A percentile compares a stretch with the other conserved stretches of the same genome.
Evolutionary conservation across 1,140 invertebrate genomes (phyloP).

Genomic region (Saccostrea cuccullata): DNA sequence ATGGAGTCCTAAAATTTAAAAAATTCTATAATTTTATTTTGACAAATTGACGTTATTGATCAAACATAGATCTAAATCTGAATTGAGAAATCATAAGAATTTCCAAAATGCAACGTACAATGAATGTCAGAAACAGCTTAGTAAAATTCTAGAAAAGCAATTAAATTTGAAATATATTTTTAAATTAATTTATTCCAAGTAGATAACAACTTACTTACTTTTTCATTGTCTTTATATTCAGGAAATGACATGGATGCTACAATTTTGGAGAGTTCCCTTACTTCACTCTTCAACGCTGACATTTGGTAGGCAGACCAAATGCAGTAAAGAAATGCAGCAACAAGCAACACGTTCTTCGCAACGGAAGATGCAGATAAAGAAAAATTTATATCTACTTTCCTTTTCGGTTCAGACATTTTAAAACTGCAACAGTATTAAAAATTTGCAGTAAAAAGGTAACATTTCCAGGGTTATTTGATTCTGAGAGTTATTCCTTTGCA

Average conservation of each 20-base stretch:
- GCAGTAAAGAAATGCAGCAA: constrained; percentile 6
- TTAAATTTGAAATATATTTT: too few species aligned
- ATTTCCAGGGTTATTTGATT: background rate
- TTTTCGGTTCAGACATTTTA: constrained; percentile 43
- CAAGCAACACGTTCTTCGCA: constrained; percentile 5
- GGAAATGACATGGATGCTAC: background rate
- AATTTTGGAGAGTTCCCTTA: background rate
- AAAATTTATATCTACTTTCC: constrained; percentile 26
- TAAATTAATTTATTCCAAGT: too few species aligned
- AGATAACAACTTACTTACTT: background rate
- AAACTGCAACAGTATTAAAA: background rate
- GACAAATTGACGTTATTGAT: too few species aligned
- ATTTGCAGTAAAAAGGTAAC: constrained; percentile 5
- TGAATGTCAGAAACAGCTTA: too few species aligned
- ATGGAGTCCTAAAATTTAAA: background rate
- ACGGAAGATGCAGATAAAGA: background rate
- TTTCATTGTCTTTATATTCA: background rate
- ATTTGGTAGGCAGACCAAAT: constrained; percentile 45
- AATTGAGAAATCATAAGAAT: too few species aligned
- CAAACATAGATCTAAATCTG: too few species aligned
- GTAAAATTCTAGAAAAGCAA: too few species aligned
- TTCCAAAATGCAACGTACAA: too few species aligned
- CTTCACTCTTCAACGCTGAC: constrained; percentile 5
- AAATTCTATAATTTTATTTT: too few species aligned
- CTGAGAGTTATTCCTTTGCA: background rate